phyloP scores from a whole-genome alignment of 2,888 invertebrate genomes.

The Hoplodrina blanda region DNA sequence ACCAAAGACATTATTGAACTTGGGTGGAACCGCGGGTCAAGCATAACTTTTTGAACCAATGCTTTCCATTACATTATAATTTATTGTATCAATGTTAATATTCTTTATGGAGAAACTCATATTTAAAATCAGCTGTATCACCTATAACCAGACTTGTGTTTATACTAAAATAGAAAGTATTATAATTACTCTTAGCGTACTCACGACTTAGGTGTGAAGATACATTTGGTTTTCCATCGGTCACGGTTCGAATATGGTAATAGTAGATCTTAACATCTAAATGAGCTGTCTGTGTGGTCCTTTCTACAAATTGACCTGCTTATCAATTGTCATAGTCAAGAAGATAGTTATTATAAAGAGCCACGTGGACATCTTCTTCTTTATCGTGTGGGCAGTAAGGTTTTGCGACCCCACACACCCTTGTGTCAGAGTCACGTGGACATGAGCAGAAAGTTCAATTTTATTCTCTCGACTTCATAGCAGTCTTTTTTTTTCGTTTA shows the following conservation, averaged over 20 bases:
- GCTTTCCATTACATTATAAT: background rate
- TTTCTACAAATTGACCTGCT: background rate
- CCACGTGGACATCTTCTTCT: too few relatives aligned
- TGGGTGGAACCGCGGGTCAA: too few relatives aligned
- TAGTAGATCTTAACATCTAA: slow-evolving; percentile 34
- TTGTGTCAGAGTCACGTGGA: too few relatives aligned
- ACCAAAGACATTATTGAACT: too few relatives aligned
- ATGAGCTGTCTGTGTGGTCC: slow-evolving; percentile 33
- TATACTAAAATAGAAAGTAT: slow-evolving; percentile 28
- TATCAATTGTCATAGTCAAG: background rate
- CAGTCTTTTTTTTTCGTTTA: too few relatives aligned
- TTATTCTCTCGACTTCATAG: background rate
- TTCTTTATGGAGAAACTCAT: too few relatives aligned
- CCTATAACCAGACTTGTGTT: background rate
- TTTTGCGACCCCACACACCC: too few relatives aligned
- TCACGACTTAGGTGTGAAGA: slow-evolving; percentile 37
- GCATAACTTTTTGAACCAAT: too few relatives aligned
- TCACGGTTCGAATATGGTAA: slow-evolving; percentile 28
- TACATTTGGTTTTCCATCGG: slow-evolving; percentile 55
- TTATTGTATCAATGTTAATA: too few relatives aligned
- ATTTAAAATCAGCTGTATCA: background rate
- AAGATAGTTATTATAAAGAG: background rate
- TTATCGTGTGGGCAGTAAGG: too few relatives aligned
- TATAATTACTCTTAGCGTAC: slow-evolving; percentile 13
- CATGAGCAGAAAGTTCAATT: background rate